Conservation (phyloP, 2,888 invertebrate species). For the Papilio protenor region DNA sequence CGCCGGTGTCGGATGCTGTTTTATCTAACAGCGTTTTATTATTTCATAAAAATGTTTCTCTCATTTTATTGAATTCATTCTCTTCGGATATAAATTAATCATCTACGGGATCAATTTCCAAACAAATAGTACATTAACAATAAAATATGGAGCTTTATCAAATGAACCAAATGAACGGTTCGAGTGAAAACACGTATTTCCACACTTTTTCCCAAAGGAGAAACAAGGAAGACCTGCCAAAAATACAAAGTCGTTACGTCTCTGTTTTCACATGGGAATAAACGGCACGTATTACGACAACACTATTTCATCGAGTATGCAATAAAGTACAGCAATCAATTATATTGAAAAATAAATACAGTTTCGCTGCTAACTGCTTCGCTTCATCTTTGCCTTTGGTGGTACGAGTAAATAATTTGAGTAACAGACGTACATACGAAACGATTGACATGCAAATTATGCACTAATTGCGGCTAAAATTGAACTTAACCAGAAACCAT, state of each 20-base stretch:
- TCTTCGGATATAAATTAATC: slow-evolving; percentile 1
- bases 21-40: slow-evolving; percentile 16
- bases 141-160: not conserved
- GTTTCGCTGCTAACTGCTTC: not conserved
- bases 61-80: slow-evolving; percentile 16
- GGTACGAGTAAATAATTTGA: not conserved
- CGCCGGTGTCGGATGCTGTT: slow-evolving; percentile 21
- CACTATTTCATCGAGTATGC: not conserved
- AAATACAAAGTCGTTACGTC: slow-evolving; percentile 26
- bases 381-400: slow-evolving; percentile 8
- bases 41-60: slow-evolving; percentile 7
- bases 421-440: slow-evolving; percentile 1
- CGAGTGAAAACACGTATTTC: slow-evolving; percentile 25
- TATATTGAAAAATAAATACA: not conserved
- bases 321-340: not conserved
- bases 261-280: slow-evolving; percentile 7
- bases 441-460: slow-evolving; percentile 37
- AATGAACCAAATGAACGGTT: slow-evolving; percentile 12
- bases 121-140: not conserved
- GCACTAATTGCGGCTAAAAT: not conserved
- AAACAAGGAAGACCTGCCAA: slow-evolving; percentile 27
- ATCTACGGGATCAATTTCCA: not conserved
- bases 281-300: not conserved
- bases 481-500: not conserved
- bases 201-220: slow-evolving; percentile 6